A percentile compares a stretch with the other conserved stretches of the same genome.
These are phyloP conservation scores for Drosophila gunungcola DNA, from an alignment of 1,140 invertebrate genomes.

Conservation along the genomic window DNA sequence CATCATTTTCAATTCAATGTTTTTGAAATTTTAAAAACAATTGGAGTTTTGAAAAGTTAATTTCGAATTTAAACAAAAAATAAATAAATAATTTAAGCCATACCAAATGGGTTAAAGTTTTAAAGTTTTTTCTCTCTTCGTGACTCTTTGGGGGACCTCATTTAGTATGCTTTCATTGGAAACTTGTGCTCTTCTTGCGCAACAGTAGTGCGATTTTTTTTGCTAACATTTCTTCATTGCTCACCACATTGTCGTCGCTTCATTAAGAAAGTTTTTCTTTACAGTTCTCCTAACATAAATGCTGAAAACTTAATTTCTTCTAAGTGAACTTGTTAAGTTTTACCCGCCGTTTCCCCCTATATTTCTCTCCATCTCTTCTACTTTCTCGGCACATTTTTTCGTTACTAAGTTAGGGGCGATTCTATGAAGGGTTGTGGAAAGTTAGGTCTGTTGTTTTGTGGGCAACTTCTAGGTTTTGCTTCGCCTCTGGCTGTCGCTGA, in stretches of 20 bases:
- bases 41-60: neutral
- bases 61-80: neutral
- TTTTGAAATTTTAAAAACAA: too few relatives aligned
- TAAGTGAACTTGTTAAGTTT: constrained; percentile 83
- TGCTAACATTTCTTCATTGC: constrained; percentile 58
- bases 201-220: constrained; percentile 35
- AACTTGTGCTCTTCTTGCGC: constrained; percentile 20
- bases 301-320: constrained; percentile 81
- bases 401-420: constrained; percentile 26
- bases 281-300: constrained; percentile 81
- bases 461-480: constrained; percentile 24
- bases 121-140: neutral
- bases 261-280: constrained; percentile 81
- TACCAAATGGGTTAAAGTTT: neutral
- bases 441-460: constrained; percentile 3
- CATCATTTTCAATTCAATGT: too few relatives aligned
- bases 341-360: constrained; percentile 18
- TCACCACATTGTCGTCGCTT: constrained; percentile 78
- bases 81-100: neutral
- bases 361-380: constrained; percentile 2
- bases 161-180: constrained; percentile 50
- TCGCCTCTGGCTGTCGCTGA: constrained; percentile 57
- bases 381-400: constrained; percentile 52
- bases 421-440: constrained; percentile 1
- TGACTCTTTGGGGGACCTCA: constrained; percentile 7